Base-by-base conservation (phyloP, 2,888 invertebrate genomes). In the Tetanocera ferruginea region DNA sequence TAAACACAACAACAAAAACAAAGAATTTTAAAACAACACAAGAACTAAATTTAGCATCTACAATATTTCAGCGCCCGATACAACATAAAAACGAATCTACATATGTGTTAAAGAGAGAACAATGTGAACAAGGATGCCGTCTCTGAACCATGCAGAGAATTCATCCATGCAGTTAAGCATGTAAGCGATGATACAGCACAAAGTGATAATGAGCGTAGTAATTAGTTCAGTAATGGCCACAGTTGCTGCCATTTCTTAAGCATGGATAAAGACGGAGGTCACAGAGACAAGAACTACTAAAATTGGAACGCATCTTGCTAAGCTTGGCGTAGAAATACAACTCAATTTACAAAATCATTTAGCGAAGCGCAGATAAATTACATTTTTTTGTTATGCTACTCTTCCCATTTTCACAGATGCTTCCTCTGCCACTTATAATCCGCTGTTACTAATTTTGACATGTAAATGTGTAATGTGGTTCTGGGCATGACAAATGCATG, bases 341-440 rank as follows among this genome's bases (percentile, higher is more conserved):
- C 37, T 67, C 37, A 67, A 37, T 67, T 67, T 49, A 67, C 67
- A 67, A 67, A 67, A n/a, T 67, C 49, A 67, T 67, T 67, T 37
- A 37, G 19, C 23, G 37, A 49, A 23, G 5, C 14, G 67, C 23
- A 67, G 23, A 37, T 67, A 43, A 67, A 67, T 67, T 66, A 28
- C 19, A 43, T 6, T 67, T 5, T 67, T 43, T 49, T 49, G 23
- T 37, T 67, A 14, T 67, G 17, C n/a, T 66, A n/a, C 17, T 17
- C 25, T 14, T 0, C 25, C 60, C 60, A 14, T 60, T 28, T n/a
- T 11, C 43, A 43, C 43, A 43, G 14, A 43, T 43, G 25, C 60
- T 60, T 28, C 60, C 60, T 25, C 23, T 60, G 25, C 60, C 60
- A 60, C 60, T 43, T 43, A 43, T 37, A 37, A 43, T 43, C 43